phyloP scores from a whole-genome alignment of 2,888 invertebrate species.

The Pharmacophagus antenor region DNA sequence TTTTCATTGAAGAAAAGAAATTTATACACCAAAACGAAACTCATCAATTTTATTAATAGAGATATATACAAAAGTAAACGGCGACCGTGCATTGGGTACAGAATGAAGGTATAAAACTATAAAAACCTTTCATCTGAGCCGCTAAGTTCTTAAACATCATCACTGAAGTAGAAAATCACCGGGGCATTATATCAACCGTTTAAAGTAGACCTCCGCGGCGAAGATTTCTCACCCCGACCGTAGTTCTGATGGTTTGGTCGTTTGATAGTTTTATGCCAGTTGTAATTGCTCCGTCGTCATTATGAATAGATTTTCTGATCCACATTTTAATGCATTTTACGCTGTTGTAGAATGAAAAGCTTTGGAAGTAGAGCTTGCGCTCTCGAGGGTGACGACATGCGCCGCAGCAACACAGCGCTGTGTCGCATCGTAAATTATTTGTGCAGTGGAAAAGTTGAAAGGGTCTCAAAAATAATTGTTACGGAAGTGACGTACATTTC shows the following conservation, averaged over 20 bases:
- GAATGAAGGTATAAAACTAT: slow-evolving; percentile 48
- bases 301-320: slow-evolving; percentile 42
- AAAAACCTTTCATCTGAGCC: slow-evolving; percentile 48
- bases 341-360: slow-evolving; percentile 15
- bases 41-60: slow-evolving; percentile 39
- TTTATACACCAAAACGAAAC: slow-evolving; percentile 28
- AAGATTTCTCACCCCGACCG: not conserved
- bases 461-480: slow-evolving; percentile 21
- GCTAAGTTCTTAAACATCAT: slow-evolving; percentile 40
- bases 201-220: slow-evolving; percentile 10
- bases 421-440: slow-evolving; percentile 27
- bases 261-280: slow-evolving; percentile 42
- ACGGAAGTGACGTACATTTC: slow-evolving; percentile 15
- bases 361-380: slow-evolving; percentile 3
- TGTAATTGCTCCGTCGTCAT: slow-evolving; percentile 44
- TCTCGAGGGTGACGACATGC: slow-evolving; percentile 14
- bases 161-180: slow-evolving; percentile 50
- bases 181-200: slow-evolving; percentile 37
- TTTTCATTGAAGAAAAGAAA: slow-evolving; percentile 1
- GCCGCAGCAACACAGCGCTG: slow-evolving; percentile 1
- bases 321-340: slow-evolving; percentile 46
- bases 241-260: slow-evolving; percentile 18
- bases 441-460: slow-evolving; percentile 24
- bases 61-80: slow-evolving; percentile 34
- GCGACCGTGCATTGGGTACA: slow-evolving; percentile 32